Evolutionary conservation across 2,113 vertebrate species (phyloP), one percentile per base, ranked within the genome.

Genomic region (Anser cygnoides): DNA sequence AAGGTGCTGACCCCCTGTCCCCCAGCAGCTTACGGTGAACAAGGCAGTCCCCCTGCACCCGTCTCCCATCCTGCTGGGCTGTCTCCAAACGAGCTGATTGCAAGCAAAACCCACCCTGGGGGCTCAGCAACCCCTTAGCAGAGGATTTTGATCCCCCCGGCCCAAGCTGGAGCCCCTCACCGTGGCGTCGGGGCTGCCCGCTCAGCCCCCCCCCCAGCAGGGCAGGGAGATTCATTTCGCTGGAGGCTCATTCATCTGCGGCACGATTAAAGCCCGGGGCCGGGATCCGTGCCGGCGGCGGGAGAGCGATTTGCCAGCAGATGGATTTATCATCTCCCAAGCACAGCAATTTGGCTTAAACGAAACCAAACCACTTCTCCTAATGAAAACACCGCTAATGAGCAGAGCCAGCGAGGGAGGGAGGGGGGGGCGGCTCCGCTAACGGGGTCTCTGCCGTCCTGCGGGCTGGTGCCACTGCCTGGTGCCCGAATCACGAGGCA

Each of bases 361-460:
- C 68, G 89, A 96, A 96, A 93, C 89, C 94, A 93, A 96, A 96
- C 92, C 96, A 97, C 97, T 97, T 97, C 87, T 82, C 85, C 90
- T 97, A 97, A 97, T 97, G 97, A 97, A 97, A 97, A 93, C 95
- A 95, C 85, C 82, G 26, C 91, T 96, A 91, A 97, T 78, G 94
- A 96, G 89, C 49, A 57, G 63, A 77, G 91, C 70, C 91, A 92
- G 63, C 1, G 3, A 67, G 46, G 37, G 41, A 79, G 50, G 28
- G 46, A 39, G 16, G 44, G 7, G 44, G 44, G 44, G n/a, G 54
- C 62, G 82, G 84, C 67, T 76, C 74, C 10, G 10, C n/a, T 70
- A 54, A 61, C 1, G 10, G 80, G 54, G 62, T 75, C 52, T 86
- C 65, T 84, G 37, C 78, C 52, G 61, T 63, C 61, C 57, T 80